A percentile compares a stretch with the other conserved stretches of the same genome.
These are phyloP conservation scores for Mixornis gularis DNA, from an alignment of 2,113 vertebrate genomes.

Conservation along the genomic window DNA sequence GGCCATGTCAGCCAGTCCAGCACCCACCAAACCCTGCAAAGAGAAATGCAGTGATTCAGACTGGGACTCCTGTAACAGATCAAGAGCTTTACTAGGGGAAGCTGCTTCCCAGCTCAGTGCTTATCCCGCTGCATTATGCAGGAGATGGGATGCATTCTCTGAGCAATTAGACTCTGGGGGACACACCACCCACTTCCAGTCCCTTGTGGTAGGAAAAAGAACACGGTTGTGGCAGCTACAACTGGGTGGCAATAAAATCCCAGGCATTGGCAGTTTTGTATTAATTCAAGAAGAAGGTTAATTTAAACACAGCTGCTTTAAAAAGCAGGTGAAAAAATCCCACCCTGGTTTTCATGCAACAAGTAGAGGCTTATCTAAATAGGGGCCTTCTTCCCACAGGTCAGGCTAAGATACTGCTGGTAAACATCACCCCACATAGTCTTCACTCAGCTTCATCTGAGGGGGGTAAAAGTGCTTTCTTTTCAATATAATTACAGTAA, in stretches of 20 bases:
- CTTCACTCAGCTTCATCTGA: not conserved
- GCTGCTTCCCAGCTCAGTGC: not conserved
- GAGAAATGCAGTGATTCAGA: not conserved
- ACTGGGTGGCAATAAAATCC: not conserved
- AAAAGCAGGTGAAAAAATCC: not conserved
- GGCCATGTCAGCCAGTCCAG: constrained; percentile 92
- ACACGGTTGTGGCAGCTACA: not conserved
- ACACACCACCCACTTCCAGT: not conserved
- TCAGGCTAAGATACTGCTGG: not conserved
- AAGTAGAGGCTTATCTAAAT: not conserved
- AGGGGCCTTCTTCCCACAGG: not conserved
- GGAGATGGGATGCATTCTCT: not conserved
- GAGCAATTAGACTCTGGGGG: not conserved
- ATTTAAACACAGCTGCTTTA: not conserved
- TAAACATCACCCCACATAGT: not conserved
- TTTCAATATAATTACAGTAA: not conserved
- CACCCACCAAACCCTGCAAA: constrained; percentile 86
- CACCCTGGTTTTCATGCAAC: not conserved
- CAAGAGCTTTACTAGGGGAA: not conserved
- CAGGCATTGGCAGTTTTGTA: not conserved
- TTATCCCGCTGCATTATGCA: not conserved
- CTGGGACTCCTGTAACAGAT: not conserved
- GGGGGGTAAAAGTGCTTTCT: not conserved
- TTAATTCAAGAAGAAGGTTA: not conserved
- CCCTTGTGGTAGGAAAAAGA: not conserved